Evolutionary conservation across 64 coral and sea anemone species (phyloP), one percentile per base, ranked within the genome.

Genomic region (Dendrophyllia cribrosa): DNA sequence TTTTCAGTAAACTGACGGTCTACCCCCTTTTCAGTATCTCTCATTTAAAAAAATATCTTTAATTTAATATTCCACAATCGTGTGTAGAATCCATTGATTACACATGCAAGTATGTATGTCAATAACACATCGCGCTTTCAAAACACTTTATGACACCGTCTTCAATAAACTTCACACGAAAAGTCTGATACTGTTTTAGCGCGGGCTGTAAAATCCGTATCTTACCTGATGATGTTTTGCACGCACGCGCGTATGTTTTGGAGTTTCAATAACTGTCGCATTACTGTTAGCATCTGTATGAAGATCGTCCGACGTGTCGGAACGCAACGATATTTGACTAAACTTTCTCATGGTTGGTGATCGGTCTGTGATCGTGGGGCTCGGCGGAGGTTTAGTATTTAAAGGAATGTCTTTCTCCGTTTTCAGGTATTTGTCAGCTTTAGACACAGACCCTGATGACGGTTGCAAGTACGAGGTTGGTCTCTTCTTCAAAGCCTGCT

Each of bases 311-410:
- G 80, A 84, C 68, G 7, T 20, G 45, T 84, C 80, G 9, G 80
- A 84, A 67, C 63, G 8, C 43, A 51, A 10, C 66, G 43, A 51
- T 24, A 84, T 84, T 65, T 67, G 62, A 68, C 80, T 84, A 15
- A 84, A 84, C 43, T 84, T 84, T 67, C 80, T 67, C 43, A 84
- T 67, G 9, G 45, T 67, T n/a, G 10, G 17, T 51, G 80, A 84
- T 67, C 80, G 43, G 19, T 51, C 34, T 34, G 34, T 15, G 0
- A 52, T 66, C 58, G 19, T 13, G 7, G 80, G 80, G 9, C 80
- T 84, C 8, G 60, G 19, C 15, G 80, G 80, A 3, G 3, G 46
- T 9, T 59, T 58, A 13, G 7, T 23, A 45, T 65, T 66, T 50
- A 84, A 22, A 63, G 60, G 43, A 7, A 67, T 84, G 46, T 84